phyloP scores from a whole-genome alignment of 2,113 vertebrate species.

The Sebastes schlegelii region DNA sequence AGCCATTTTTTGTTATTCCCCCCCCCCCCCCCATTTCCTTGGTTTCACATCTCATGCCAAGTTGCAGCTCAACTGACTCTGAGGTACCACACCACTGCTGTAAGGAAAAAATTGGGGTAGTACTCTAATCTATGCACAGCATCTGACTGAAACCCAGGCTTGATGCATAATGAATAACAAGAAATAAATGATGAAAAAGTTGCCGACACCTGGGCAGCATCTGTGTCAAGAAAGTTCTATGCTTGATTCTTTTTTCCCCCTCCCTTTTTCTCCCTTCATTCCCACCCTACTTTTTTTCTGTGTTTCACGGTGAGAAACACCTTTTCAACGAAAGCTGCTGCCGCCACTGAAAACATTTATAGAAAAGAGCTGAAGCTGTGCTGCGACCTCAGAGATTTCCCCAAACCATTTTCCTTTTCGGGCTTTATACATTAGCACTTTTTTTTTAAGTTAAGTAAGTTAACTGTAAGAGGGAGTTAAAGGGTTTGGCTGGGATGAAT shows the following conservation, averaged over 20 bases:
- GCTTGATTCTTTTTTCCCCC: constrained; percentile 38
- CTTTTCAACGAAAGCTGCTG: constrained; percentile 37
- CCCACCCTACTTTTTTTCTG: constrained; percentile 11
- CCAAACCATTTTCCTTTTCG: constrained; percentile 41
- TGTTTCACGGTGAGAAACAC: constrained; percentile 33
- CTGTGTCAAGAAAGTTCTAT: constrained; percentile 65
- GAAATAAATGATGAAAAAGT: constrained; percentile 77
- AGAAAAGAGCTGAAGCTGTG: constrained; percentile 34
- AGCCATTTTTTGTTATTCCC: constrained; percentile 43
- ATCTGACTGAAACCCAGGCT: constrained; percentile 69
- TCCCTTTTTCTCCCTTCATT: constrained; percentile 8
- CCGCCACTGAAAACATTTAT: constrained; percentile 28
- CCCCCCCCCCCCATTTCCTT: constrained; percentile 13
- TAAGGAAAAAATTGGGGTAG: constrained; percentile 45
- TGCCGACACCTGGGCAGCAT: constrained; percentile 70
- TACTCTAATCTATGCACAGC: constrained; percentile 69
- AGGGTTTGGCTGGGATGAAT: constrained; percentile 46
- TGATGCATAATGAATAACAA: constrained; percentile 77
- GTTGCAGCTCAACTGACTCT: constrained; percentile 51
- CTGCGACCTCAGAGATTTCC: constrained; percentile 47
- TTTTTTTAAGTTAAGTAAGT: constrained; percentile 30
- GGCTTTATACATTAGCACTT: constrained; percentile 41
- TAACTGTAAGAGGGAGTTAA: constrained; percentile 49
- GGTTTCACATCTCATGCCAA: constrained; percentile 77
- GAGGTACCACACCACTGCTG: constrained; percentile 47